These are phyloP conservation scores for Mus minutoides DNA, from an alignment of 2,797 vertebrate species.

Conservation along the genomic window DNA sequence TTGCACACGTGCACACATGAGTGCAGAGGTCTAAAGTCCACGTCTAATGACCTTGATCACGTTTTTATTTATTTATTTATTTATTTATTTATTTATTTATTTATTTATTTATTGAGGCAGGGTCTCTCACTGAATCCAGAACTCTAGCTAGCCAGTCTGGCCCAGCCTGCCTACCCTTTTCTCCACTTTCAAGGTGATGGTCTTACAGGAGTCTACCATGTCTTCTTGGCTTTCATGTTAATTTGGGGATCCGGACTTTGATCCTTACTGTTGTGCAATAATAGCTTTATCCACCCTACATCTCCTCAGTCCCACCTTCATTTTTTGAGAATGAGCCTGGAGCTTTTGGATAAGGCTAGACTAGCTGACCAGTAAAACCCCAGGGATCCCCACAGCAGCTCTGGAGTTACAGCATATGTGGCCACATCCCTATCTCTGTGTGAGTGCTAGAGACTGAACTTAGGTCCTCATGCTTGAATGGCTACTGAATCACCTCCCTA, in stretches of 20 bases:
- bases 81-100: neutral
- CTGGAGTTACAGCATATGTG: neutral
- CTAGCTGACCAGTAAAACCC: neutral
- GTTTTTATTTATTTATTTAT: neutral
- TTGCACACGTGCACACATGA: neutral
- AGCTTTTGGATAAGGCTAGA: neutral
- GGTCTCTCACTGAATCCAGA: neutral
- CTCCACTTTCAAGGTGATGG: neutral
- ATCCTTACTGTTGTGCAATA: neutral
- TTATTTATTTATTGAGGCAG: neutral
- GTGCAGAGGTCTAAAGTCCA: neutral
- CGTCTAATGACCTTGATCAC: neutral
- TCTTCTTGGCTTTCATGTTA: neutral
- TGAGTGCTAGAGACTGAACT: neutral
- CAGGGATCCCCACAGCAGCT: neutral
- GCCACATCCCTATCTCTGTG: neutral
- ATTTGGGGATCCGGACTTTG: neutral
- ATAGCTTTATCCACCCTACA: neutral
- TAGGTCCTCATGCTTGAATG: fast-evolving
- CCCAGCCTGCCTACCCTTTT: neutral
- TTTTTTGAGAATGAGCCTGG: neutral
- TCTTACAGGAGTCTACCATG: neutral
- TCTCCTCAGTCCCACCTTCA: neutral
- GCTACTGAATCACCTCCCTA: too few relatives aligned
- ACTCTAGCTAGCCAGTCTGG: neutral